Conservation (phyloP, 1,140 invertebrate genomes). For the Tachypleus tridentatus region DNA sequence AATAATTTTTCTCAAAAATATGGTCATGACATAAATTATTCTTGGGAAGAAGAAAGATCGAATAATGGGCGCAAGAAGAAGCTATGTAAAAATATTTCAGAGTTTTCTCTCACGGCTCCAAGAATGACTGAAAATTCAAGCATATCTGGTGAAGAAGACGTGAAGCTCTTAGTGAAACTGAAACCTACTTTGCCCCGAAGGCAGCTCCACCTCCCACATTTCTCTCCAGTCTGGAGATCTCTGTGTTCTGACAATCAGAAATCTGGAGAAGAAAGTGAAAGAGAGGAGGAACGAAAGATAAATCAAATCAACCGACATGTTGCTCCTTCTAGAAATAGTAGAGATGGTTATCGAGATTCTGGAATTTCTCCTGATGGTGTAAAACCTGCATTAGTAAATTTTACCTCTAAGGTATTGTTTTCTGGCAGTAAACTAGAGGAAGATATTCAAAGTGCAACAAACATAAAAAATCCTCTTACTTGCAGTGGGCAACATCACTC, state of each 20-base stretch:
- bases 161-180: conserved; percentile 52
- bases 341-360: conserved; percentile 60
- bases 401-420: background rate
- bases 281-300: conserved; percentile 35
- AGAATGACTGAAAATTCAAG: background rate
- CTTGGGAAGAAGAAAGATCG: no score
- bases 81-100: no score
- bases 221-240: conserved; percentile 69
- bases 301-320: conserved; percentile 38
- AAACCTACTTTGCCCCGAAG: conserved; percentile 64
- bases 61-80: no score
- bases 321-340: conserved; percentile 32
- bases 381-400: conserved; percentile 33
- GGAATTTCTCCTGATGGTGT: conserved; percentile 59
- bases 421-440: conserved; percentile 5
- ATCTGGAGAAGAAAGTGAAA: conserved; percentile 24
- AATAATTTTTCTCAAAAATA: no score
- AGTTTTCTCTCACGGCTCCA: no score
- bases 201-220: conserved; percentile 54
- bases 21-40: no score
- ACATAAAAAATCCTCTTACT: background rate
- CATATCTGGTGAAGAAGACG: conserved; percentile 23
- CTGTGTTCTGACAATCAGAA: conserved; percentile 29
- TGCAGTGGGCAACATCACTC: conserved; percentile 3
- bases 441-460: background rate